Base-by-base conservation (phyloP, 2,113 vertebrate species). In the Mormoops blainvillei region DNA sequence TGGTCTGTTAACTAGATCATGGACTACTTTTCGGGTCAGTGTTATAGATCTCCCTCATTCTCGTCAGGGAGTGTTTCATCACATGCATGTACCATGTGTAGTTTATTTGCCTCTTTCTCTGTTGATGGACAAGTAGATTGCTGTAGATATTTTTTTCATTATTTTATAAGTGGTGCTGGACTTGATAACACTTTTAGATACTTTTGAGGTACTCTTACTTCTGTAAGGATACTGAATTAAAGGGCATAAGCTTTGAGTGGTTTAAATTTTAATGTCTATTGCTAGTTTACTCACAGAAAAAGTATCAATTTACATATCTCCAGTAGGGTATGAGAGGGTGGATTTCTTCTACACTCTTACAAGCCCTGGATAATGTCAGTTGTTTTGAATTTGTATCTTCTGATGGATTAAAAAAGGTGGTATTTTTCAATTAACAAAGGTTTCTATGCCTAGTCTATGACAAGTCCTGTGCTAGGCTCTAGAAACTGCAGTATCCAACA, bases 201-300 rank as follows among this genome's bases (percentile, higher is more conserved):
- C 65, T 91, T 94, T 91, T 90, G 7, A 87, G 67, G 9, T 76
- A 31, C 24, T 77, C 33, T 93, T 93, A 65, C 15, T 92, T 92
- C 43, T 86, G 6, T 90, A 89, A 95, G 76, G 91, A 36, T 94
- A 26, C 10, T 81, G 76, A 94, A 80, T 92, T 88, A 81, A 94
- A 93, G 71, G 14, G 6, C 26, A 28, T 65, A 48, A 84, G 4
- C 68, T 61, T 70, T 43, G 41, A 88, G 43, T 74, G 45, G 63
- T 94, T 94, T 95, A 95, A 97, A 94, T 88, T 92, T 97, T 95
- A 89, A 94, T 91, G 85, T 77, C 33, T 81, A 13, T 86, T 80
- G 61, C 54, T 95, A 86, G 73, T 24, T 96, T 90, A 84, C 16
- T 76, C 12, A 87, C 58, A 94, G 50, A 74, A 85, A 70, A 85